Base-by-base conservation (phyloP, 2,888 invertebrate genomes). In the Drosophila subquinaria region DNA sequence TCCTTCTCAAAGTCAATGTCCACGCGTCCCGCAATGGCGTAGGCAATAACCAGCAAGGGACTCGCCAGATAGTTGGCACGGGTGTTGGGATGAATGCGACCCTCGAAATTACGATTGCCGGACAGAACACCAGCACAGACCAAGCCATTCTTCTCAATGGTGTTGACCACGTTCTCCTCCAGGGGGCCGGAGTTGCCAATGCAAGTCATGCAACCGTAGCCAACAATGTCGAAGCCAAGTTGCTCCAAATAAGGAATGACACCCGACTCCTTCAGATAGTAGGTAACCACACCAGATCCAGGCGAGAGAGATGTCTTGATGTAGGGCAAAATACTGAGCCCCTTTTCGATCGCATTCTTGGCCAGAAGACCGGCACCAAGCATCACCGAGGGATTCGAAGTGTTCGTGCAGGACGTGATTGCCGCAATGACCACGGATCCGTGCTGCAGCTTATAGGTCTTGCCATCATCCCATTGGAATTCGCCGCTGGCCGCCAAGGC, bases 191-290 rank as follows among this genome's bases (percentile, higher is more conserved):
- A 98, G 94, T 99, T 99, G 0, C 99, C 99, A 82, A 99, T 99
- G 92, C 99, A 99, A 0, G 99, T 99, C 99, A 99, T 99, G 92
- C 99, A 99, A 0, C 99, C 99, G 91, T 99, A 99, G n/a, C 99
- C 99, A 1, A 99, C 98, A 52, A 98, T 96, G 91, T 97, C 95
- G 92, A 99, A 99, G 8, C 99, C 99, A 1, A 99, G 94, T 90
- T 96, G 94, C 83, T 96, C 95, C 62, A 99, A 93, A 86, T 96
- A 96, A 0, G 98, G 97, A 15, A 97, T 95, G 2, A 99, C 98
- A 0, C 98, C 98, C 1, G 98, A 98, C 91, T 98, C 98, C 91
- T 93, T 94, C 5, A 93, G 87, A 81, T 93, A 94, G 91, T 98
- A 98, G 0, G 98, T 98, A 30, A 98, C 98, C 0, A 98, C 98